Evolutionary conservation across 2,888 invertebrate species (phyloP).

Genomic region (Pilophorus perplexus): DNA sequence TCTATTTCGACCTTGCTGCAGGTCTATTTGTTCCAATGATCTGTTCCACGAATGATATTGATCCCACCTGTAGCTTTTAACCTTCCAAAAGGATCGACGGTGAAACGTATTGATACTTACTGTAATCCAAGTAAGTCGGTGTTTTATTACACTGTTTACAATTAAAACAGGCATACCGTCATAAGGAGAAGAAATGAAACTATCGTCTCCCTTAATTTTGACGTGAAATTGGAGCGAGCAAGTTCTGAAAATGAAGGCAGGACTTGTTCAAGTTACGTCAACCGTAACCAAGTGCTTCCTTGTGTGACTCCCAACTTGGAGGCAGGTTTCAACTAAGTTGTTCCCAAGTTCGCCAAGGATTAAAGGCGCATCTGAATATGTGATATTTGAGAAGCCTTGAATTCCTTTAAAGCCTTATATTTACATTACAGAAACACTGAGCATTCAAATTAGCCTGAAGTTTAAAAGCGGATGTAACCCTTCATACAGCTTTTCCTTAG

Average conservation of each 20-base stretch:
- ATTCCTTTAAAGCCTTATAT: background rate
- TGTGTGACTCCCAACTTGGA: background rate
- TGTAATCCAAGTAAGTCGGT: too few relatives aligned
- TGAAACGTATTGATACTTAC: too few relatives aligned
- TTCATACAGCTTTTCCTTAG: too few relatives aligned
- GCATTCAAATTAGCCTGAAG: background rate
- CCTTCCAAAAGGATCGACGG: too few relatives aligned
- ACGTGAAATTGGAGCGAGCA: background rate
- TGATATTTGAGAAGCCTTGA: background rate
- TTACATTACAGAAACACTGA: background rate
- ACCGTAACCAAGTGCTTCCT: constrained; percentile 2
- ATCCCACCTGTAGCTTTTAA: too few relatives aligned
- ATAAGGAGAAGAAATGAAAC: too few relatives aligned
- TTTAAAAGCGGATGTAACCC: too few relatives aligned
- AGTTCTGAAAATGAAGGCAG: constrained; percentile 2
- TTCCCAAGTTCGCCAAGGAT: background rate
- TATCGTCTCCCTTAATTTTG: background rate
- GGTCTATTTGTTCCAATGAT: too few relatives aligned
- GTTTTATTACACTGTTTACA: too few relatives aligned
- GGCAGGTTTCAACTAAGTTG: background rate
- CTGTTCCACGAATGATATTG: too few relatives aligned
- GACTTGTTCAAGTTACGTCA: background rate
- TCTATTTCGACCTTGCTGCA: too few relatives aligned
- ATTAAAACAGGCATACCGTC: too few relatives aligned
- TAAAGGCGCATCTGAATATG: background rate